Base-by-base conservation (phyloP, 2,888 invertebrate species). In the Drosophila anceps region DNA sequence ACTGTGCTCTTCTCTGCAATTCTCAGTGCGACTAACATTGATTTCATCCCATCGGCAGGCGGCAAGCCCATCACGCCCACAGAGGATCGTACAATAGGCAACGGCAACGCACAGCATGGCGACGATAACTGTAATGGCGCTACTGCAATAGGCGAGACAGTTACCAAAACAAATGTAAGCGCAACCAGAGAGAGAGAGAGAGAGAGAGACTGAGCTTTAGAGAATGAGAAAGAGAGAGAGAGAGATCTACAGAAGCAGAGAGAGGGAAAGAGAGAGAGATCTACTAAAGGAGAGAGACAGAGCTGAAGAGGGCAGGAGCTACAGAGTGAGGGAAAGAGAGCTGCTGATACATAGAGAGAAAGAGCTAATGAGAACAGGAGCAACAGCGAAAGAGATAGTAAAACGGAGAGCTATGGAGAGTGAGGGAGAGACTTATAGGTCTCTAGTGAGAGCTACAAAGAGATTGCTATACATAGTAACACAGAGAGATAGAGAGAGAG, bases 31-130 rank as follows among this genome's bases (percentile, higher is more conserved):
- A 4, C 33, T 24, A 7, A 63, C 7, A 15, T 15, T 1, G 4
- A 9, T 12, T 35, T 50, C 4, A 9, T 10, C 12, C 9, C 10
- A 4, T 0, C 24, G 50, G 6, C 39, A 93, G 93, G 93, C 83
- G 93, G 93, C 62, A 93, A 93, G 77, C 93, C 93, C 73, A 93
- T 93, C 67, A 93, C 93, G 80, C 93, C 93, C 71, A 93, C 93
- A 76, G 92, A 93, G 79, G 93, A 93, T 84, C 89, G 91, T 82
- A 87, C 90, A 81, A 87, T 91, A 86, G 91, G 91, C 81, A 93
- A 93, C 79, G 93, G 93, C 70, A 92, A 88, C 79, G 88, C 91
- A 82, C 92, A 92, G 79, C 88, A 83, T 55, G 89, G 84, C 73
- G 92, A 92, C 76, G 92, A 92, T 79, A 90, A 87, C 67, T 80